Base-by-base conservation (phyloP, 2,888 invertebrate genomes). In the Adelognathus sp. region DNA sequence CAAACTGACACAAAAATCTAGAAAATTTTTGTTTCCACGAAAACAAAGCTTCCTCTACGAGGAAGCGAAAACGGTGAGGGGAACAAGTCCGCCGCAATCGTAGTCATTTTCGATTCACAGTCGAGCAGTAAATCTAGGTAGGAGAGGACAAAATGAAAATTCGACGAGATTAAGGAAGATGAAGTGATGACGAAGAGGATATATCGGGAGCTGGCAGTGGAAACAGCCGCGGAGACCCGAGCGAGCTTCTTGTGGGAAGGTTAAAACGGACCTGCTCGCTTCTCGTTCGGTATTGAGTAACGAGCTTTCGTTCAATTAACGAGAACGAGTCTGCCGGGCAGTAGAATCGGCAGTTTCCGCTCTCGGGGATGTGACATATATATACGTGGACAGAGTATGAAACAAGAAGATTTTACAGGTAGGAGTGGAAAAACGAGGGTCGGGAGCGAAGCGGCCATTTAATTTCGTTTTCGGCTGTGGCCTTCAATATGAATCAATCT, bases 401-500 rank as follows among this genome's bases (percentile, higher is more conserved):
- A 44, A 16, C 29, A 11, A 29, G 4, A 41, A 11, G 29, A 9
- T 44, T 41, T 63, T 41, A 5, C 44, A 14, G 14, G 6, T 29
- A 14, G 9, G 27, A 16, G 29, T 6, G 6, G 7, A 27, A 52
- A 52, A 27, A 27, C 1, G 31, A 5, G 5, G n/a, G 24, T 21
- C 44, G 18, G 7, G 44, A 44, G 21, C 44, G 18, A 44, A 44
- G 16, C 36, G 9, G n/a, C 36, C 9, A 36, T 3, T 6, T 14
- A 36, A 36, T 3, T 6, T 14, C 41, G 46, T 27, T 63, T 63
- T 54, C 36, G 33, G 31, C 54, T 31, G 16, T 31, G 21, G 31
- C 29, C 18, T 29, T 21, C 41, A 6, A 75, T 69, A 74, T 29
- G 61, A 80, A 77, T 80, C 77, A 80, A 80, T 67, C 66, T 61